A percentile compares a stretch with the other conserved stretches of the same genome.
Evolutionary conservation across 1,140 invertebrate species (phyloP).

Genomic region (Brachionus manjavacas): DNA sequence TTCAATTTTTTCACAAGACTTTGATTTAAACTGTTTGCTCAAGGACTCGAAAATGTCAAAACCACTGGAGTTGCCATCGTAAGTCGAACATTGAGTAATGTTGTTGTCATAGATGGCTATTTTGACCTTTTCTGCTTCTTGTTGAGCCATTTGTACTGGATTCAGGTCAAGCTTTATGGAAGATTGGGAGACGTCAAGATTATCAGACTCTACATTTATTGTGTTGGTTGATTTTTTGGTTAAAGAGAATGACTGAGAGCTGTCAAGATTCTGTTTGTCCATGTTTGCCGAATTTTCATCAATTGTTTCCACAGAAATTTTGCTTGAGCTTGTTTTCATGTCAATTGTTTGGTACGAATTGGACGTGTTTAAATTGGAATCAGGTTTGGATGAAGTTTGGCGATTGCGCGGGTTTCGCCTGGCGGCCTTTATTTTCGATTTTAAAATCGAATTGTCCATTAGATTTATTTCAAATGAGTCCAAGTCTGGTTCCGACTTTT

Average conservation of each 20-base stretch:
- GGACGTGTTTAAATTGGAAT: background rate
- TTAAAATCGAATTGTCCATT: conserved; percentile 17
- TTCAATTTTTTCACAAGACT: conserved; percentile 31
- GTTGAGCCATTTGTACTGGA: background rate
- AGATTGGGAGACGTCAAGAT: background rate
- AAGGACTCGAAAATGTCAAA: background rate
- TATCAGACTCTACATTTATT: background rate
- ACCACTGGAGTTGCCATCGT: background rate
- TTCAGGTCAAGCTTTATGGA: background rate
- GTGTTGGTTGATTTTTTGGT: background rate
- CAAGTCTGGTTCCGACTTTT: background rate
- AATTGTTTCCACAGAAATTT: conserved; percentile 2
- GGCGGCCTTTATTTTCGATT: conserved; percentile 24
- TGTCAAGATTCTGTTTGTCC: background rate
- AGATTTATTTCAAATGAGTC: background rate
- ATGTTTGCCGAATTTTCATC: background rate
- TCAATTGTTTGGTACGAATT: background rate
- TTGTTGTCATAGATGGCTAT: conserved; percentile 39
- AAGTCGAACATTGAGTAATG: background rate
- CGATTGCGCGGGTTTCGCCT: background rate
- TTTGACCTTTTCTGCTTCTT: background rate
- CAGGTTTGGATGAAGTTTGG: background rate
- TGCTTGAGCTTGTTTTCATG: background rate
- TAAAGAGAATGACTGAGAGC: background rate
- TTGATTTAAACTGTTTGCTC: background rate